A percentile compares a stretch with the other conserved stretches of the same genome.
phyloP scores from a whole-genome alignment of 2,888 invertebrate genomes.

The Machimus atricapillus region DNA sequence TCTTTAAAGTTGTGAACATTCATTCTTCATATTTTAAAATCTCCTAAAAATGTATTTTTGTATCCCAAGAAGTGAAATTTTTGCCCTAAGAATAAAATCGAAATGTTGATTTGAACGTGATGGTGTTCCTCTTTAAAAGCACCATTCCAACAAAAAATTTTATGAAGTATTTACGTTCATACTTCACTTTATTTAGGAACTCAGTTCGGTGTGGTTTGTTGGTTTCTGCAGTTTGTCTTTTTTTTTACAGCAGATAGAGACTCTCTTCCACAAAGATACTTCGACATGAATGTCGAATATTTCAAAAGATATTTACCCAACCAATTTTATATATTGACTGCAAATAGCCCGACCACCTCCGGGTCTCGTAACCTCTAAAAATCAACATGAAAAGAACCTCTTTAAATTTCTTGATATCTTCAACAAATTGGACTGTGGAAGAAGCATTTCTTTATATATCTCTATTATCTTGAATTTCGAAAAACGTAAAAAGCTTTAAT shows the following conservation, averaged over 20 bases:
- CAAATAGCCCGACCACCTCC: neutral
- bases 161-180: neutral
- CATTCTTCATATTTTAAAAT: no score
- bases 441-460: neutral
- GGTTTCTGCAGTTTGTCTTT: neutral
- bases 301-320: neutral
- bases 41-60: no score
- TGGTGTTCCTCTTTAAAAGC: neutral
- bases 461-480: neutral
- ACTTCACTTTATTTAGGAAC: neutral
- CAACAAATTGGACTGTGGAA: neutral
- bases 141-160: neutral
- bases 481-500: neutral
- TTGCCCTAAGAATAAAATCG: no score
- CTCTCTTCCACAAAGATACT: neutral
- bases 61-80: no score
- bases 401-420: neutral
- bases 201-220: neutral
- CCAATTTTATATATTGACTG: neutral
- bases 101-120: neutral
- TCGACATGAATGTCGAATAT: neutral
- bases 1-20: neutral
- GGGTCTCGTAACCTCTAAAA: neutral
- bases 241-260: neutral
- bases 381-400: neutral